Evolutionary conservation across 2,113 vertebrate genomes (phyloP), one percentile per base, ranked within the genome.

Genomic region (Larimichthys crocea): DNA sequence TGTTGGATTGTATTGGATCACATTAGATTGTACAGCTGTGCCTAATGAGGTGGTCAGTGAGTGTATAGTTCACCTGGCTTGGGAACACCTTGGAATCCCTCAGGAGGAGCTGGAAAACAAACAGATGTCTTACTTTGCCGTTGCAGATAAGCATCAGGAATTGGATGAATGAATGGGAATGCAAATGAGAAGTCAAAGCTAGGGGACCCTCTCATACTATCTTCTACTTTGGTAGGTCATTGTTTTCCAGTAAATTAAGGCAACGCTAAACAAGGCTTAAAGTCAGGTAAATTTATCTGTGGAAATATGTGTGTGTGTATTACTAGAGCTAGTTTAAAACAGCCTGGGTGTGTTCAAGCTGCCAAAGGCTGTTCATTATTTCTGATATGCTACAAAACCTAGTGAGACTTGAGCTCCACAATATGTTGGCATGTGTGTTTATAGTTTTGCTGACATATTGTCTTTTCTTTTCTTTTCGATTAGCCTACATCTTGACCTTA

Each of bases 301-400:
- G 12, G 3, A 52, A 55, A 62, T n/a, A 26, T 15, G 19, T 57
- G 24, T 44, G 24, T 24, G 31, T 53, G 35, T 44, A 42, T 53
- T 60, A 10, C 14, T 19, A 49, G n/a, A 65, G 40, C 46, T 10
- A 19, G 50, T 52, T 49, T 73, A 31, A 73, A 49, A 14, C 40
- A 60, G 40, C n/a, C 14, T n/a, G 10, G 20, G 24, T 19, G 31
- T 71, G 50, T 17, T 40, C 60, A 49, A 56, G 31, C 49, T 50
- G 72, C 26, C 26, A 64, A 50, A 26, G 40, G 40, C 3, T 26
- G 42, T 65, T 65, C 42, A 67, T 52, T 64, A 62, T 35, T 19
- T 69, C 31, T 35, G 8, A 61, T 42, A 26, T 48, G 77, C 42
- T 73, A 73, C 77, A 80, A 65, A 49, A 49, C 26, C 64, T 24